These are phyloP conservation scores for Ptycholaimellus sp. DNA, from an alignment of 2,888 invertebrate species.

Conservation along the genomic window DNA sequence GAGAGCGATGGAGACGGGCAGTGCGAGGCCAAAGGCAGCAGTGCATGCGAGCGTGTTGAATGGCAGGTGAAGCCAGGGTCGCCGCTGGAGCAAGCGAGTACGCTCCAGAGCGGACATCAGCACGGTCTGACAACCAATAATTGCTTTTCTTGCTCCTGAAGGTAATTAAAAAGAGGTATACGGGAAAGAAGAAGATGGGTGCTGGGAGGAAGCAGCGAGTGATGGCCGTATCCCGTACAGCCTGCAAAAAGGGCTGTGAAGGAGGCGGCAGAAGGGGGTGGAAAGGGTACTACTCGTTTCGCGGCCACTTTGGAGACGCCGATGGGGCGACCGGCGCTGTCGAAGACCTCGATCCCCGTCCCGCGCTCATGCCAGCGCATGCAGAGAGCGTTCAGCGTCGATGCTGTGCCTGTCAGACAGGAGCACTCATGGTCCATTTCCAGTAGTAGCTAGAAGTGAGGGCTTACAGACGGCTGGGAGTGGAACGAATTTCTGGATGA, in stretches of 20 bases:
- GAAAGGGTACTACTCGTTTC: conserved; percentile 22
- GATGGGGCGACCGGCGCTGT: conserved; percentile 26
- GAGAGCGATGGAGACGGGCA: conserved; percentile 32
- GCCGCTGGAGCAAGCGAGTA: conserved; percentile 23
- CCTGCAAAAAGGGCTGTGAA: conserved; percentile 7
- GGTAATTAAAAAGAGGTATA: too few relatives aligned
- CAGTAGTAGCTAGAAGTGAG: background rate
- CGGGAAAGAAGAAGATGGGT: too few relatives aligned
- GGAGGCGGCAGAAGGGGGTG: background rate
- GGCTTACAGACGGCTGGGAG: conserved; percentile 30
- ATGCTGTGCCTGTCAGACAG: too few relatives aligned
- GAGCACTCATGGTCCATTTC: too few relatives aligned
- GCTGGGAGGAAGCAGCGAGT: conserved; percentile 20
- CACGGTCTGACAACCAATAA: too few relatives aligned
- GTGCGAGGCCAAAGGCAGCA: conserved; percentile 27
- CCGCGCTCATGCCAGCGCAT: conserved; percentile 31
- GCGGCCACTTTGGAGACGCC: conserved; percentile 33
- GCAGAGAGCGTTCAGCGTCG: conserved; percentile 29
- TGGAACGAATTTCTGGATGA: conserved; percentile 30
- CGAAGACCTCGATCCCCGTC: conserved; percentile 31
- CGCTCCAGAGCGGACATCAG: too few relatives aligned
- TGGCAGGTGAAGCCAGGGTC: conserved; percentile 27
- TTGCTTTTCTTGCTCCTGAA: too few relatives aligned
- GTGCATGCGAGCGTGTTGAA: conserved; percentile 30
- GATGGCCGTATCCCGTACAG: conserved; percentile 16